Conservation (phyloP, 2,113 vertebrate species). For the Petrocephalus microphthalmus region DNA sequence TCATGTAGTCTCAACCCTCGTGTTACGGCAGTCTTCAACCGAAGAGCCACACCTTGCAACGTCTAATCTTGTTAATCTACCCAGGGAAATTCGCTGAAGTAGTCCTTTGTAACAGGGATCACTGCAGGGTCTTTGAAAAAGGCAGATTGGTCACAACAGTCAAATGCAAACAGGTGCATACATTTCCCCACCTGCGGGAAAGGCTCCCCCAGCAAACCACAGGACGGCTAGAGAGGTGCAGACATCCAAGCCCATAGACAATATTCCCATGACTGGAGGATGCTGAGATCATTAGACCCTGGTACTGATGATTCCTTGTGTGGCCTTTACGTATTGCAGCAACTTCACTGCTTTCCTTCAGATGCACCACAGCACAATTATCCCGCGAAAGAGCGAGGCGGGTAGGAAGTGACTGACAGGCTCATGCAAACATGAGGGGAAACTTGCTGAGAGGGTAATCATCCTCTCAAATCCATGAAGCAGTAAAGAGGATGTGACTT, state of each 20-base stretch:
- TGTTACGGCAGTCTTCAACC: neutral
- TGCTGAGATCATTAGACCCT: neutral
- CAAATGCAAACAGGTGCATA: neutral
- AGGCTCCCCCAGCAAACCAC: neutral
- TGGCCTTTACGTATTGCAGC: neutral
- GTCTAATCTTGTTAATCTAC: neutral
- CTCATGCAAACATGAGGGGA: conserved; percentile 25
- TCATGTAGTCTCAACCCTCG: neutral
- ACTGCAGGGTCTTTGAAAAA: neutral
- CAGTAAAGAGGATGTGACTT: neutral
- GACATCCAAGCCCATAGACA: neutral
- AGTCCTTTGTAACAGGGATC: neutral
- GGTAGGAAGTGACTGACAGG: conserved; percentile 21
- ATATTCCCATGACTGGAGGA: neutral
- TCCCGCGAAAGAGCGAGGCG: neutral
- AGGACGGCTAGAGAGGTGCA: neutral
- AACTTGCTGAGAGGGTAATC: neutral
- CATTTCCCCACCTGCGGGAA: neutral
- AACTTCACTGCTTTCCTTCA: neutral
- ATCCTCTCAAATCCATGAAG: neutral
- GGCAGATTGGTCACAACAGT: neutral
- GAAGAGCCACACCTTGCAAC: neutral
- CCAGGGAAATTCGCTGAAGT: neutral
- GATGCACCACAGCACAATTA: neutral
- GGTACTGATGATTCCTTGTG: neutral